Base-by-base conservation (phyloP, 2,888 invertebrate genomes). In the Eupelmus urozonus region DNA sequence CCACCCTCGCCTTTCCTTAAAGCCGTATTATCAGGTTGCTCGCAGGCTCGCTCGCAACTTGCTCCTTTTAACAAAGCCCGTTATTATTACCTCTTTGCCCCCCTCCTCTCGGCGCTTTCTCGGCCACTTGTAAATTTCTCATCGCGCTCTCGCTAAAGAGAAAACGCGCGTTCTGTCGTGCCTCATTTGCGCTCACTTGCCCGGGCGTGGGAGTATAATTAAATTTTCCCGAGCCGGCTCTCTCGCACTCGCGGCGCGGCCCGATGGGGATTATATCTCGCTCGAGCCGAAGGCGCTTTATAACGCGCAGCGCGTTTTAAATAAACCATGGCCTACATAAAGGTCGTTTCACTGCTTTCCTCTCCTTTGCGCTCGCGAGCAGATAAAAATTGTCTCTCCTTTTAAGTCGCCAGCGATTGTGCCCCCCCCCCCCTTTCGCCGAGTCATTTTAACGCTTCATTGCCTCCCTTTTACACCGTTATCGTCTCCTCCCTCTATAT, bases 381-480 rank as follows among this genome's bases (percentile, higher is more conserved):
- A 53, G 49, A 72, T 72, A 55, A 62, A 49, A 72, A 72, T 66
- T 63, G 49, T 66, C 72, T 66, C 72, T 45, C 13, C 60, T 62
- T 67, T 72, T 53, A 57, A 59, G 45, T 40, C 29, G 63, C 63
- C 7, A n/a, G n/a, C 49, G 18, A 49, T 49, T 66, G 67, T 75
- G 18, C 29, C 25, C 16, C 20, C 7, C 34, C 67, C 57, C 27
- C 16, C 16, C 49, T 55, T 65, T 49, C 42, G 45, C 34, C 57
- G 1, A 60, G 67, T 62, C 51, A 72, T 67, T 65, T 66, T 62
- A 70, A 71, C 70, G 27, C 74, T 53, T 74, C 70, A 71, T 71
- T 71, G 78, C 53, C 49, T 71, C 55, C 45, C 53, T 69, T 78
- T 78, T 69, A 62, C 62, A 57, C 9, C 16, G 11, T 51, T 40